Base-by-base conservation (phyloP, 1,140 invertebrate genomes). In the Catajapyx aquilonaris region DNA sequence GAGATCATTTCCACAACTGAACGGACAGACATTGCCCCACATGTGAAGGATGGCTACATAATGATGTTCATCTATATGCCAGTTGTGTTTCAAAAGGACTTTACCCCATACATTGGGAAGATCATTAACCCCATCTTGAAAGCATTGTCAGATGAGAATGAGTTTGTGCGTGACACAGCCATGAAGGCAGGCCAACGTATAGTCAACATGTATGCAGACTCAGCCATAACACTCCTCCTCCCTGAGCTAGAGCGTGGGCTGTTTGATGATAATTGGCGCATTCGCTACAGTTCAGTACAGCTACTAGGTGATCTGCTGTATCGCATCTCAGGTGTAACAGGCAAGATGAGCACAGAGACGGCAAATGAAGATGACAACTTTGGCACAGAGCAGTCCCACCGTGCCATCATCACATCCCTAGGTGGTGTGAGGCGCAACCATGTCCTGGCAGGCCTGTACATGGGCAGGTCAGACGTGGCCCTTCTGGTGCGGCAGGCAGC, bases 51-150 rank as follows among this genome's bases (percentile, higher is more conserved):
- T 63, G 95, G 95, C 19, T 99, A 98, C 59, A 95, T 99, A 33
- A 95, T 98, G 86, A 90, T 99, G 83, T 99, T 96, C 56, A 98
- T 98, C 53, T 99, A 97, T 57, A 83, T 99, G 74, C 95, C 95
- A 1, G 76, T 79, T 41, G 88, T 91, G 1, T 97, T 99, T 60
- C 86, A 81, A 2, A 73, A 78, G 34, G 85, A 91, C 49, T 99
- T 99, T 54, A 81, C 83, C 4, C 80, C 81, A 1, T 99, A 96
- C 55, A 93, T 99, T 48, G 86, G 88, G 0, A 81, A 88, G 52
- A 95, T 98, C 41, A 90, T 98, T 46, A 95, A 87, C 57, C 90
- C 93, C 1, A 96, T 99, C 48, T 59, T 99, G 9, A 88, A 94
- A 61, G 69, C 91, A 9, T 62, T 99, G 18, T 91, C 94, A 4